Evolutionary conservation across 2,888 invertebrate species (phyloP), one percentile per base, ranked within the genome.

Genomic region (Schizaphis graminum): DNA sequence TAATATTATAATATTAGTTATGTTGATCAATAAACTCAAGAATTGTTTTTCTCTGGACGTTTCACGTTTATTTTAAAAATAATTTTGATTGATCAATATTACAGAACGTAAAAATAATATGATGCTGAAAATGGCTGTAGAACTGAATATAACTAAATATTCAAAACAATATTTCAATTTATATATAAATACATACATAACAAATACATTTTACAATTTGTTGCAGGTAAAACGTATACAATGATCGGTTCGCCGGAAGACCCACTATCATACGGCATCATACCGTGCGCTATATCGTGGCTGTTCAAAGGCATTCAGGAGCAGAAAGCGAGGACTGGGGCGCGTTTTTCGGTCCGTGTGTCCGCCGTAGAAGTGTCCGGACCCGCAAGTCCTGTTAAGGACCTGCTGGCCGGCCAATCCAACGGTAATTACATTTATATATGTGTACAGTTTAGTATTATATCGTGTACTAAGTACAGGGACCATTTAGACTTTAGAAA

Each of bases 261-360:
- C 94, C 97, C 97, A 7, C 97, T 97, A 95, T 97, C 97, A 91
- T 96, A 99, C 94, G 99, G 99, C 47, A 97, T 98, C n/a, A 98
- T 99, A 95, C 99, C 99, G 0, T 98, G 98, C 96, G 99, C 99
- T 95, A 98, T 99, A 95, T 97, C 99, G 61, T 99, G 99, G 99
- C 97, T 99, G 94, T 99, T 98, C 96, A 97, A 98, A 92, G 98
- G 99, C 89, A 99, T 99, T 95, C 97, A 98, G 95, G 99, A 99
- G 96, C 98, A 98, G 96, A 97, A 98, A 95, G 98, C 98, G 96
- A 98, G 98, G 96, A 98, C 98, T 92, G 99, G 99, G 26, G 98
- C 98, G 28, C 96, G 98, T 95, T 96, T 99, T 96, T 99, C 99
- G 86, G 98, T 99, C 93, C 97, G 99, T 95, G 98, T 99, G 91